These are phyloP conservation scores for Lytechinus variegatus DNA, from an alignment of 35 echinoderm and acorn worm genomes.

Conservation along the genomic window DNA sequence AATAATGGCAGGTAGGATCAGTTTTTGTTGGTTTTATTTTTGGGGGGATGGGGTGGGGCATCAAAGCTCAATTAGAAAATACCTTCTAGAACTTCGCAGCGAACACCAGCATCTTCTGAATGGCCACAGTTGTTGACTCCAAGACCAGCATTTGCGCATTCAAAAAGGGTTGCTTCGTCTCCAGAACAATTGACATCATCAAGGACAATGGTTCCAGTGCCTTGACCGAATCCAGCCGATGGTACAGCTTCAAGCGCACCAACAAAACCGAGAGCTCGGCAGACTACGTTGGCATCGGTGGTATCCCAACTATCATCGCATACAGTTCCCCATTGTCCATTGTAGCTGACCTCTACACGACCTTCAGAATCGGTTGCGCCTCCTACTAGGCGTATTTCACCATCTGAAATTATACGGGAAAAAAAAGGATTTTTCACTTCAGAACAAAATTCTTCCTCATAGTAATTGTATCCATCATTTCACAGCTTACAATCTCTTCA, in stretches of 20 bases:
- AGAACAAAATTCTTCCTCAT: no score
- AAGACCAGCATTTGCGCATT: slow-evolving; percentile 42
- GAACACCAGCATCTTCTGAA: slow-evolving; percentile 69
- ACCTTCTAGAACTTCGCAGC: slow-evolving; percentile 24
- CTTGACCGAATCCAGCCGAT: slow-evolving; percentile 57
- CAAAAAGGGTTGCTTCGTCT: slow-evolving; percentile 45
- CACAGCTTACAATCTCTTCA: no score
- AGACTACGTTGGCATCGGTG: not conserved
- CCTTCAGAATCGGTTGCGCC: no score
- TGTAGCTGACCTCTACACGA: not conserved
- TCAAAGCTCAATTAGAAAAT: not conserved
- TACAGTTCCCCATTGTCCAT: not conserved
- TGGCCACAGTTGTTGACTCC: slow-evolving; percentile 57
- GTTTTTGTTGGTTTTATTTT: no score
- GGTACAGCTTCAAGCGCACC: not conserved
- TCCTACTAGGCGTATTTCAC: no score
- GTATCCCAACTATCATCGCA: not conserved
- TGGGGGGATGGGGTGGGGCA: no score
- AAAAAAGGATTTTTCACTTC: no score
- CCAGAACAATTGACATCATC: slow-evolving; percentile 72
- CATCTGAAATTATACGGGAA: no score
- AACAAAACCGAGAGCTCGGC: not conserved
- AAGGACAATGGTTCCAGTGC: slow-evolving; percentile 48
- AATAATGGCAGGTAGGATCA: no score
- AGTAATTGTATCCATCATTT: no score